phyloP scores from a whole-genome alignment of 1,140 invertebrate species.

The Drosophila quadrilineata region DNA sequence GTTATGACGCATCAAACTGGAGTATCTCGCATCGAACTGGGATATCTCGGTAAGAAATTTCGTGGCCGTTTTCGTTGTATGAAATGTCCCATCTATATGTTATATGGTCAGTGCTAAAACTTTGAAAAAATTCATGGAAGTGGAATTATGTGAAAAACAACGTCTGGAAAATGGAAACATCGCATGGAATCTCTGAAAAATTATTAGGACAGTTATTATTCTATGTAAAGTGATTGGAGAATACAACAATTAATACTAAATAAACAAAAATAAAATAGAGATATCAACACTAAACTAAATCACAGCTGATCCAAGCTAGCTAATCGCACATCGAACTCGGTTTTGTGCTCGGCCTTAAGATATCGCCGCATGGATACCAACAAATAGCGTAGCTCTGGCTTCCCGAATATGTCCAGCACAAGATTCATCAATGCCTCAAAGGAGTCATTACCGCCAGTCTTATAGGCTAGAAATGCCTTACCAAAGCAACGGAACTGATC shows the following conservation, averaged over 20 bases:
- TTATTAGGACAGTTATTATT: too few species aligned
- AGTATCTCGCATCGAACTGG: too few species aligned
- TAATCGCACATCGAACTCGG: conserved; percentile 79
- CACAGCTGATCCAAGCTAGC: conserved; percentile 16
- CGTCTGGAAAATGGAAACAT: too few species aligned
- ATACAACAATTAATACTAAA: too few species aligned
- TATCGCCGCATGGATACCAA: conserved; percentile 85
- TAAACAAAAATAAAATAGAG: not conserved
- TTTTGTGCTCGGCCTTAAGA: conserved; percentile 83
- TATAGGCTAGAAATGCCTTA: conserved; percentile 84
- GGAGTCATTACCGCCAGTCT: conserved; percentile 81
- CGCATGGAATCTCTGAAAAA: too few species aligned
- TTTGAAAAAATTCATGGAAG: too few species aligned
- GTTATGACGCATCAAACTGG: too few species aligned
- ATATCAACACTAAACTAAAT: not conserved
- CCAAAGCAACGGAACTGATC: conserved; percentile 84
- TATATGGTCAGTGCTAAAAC: too few species aligned
- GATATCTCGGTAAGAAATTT: too few species aligned
- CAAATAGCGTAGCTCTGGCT: conserved; percentile 83
- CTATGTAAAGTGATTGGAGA: not conserved
- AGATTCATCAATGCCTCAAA: conserved; percentile 82
- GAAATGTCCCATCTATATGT: too few species aligned
- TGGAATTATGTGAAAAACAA: too few species aligned
- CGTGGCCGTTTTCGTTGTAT: too few species aligned
- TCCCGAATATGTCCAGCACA: conserved; percentile 82